Conservation (phyloP, 2,113 vertebrate genomes). For the Felis chaus region DNA sequence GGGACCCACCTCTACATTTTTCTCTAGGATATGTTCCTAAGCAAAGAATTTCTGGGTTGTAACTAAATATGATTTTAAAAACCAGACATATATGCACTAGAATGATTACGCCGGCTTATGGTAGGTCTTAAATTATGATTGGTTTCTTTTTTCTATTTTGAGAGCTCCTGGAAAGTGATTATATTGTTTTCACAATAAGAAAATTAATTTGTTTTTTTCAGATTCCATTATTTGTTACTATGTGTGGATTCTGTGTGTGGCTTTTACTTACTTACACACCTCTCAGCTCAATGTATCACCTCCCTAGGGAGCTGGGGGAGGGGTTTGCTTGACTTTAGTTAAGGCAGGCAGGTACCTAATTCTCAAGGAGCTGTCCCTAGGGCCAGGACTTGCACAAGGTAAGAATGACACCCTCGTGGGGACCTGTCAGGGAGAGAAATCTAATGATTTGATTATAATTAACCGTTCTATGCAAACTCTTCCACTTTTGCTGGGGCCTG, state of each 20-base stretch:
- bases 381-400: background rate
- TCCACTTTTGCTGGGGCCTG: background rate
- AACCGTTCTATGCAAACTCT: background rate
- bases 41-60: background rate
- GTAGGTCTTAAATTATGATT: background rate
- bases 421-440: background rate
- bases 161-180: background rate
- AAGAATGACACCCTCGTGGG: background rate
- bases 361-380: background rate
- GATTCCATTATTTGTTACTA: background rate
- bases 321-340: background rate
- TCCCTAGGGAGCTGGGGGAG: background rate
- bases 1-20: background rate
- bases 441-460: background rate
- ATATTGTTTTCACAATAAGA: background rate
- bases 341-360: background rate
- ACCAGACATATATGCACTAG: background rate
- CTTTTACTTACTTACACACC: background rate
- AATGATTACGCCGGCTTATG: background rate
- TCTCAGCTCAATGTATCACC: background rate
- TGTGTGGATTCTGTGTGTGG: background rate
- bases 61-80: background rate
- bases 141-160: background rate
- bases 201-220: constrained; percentile 29
- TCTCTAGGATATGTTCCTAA: background rate